phyloP scores from a whole-genome alignment of 2,888 invertebrate genomes.

The Trachelus troglodyta region DNA sequence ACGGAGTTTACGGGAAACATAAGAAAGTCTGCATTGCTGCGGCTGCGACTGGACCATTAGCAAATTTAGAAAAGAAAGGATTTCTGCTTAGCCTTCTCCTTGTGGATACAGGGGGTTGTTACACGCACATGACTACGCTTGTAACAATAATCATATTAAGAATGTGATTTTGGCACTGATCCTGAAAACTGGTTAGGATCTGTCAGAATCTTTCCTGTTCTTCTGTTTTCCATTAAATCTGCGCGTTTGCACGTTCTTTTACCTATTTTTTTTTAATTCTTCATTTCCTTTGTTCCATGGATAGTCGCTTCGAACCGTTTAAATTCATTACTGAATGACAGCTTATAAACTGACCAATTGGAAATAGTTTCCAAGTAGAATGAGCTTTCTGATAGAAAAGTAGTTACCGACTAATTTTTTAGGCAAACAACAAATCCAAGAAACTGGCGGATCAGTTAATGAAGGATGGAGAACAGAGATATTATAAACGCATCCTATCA shows the following conservation, averaged over 20 bases:
- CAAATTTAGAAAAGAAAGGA: background rate
- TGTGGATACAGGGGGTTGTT: background rate
- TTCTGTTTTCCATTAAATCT: background rate
- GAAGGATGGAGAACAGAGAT: background rate
- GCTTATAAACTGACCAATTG: slow-evolving; percentile 11
- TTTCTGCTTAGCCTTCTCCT: background rate
- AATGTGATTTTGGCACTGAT: background rate
- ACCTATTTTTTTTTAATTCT: background rate
- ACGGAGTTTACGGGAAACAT: background rate
- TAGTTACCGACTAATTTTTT: slow-evolving; percentile 21
- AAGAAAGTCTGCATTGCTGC: background rate
- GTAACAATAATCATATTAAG: background rate
- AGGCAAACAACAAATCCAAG: background rate
- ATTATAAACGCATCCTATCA: slow-evolving; percentile 18
- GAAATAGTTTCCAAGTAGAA: slow-evolving; percentile 21
- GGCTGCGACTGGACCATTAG: background rate
- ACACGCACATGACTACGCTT: background rate
- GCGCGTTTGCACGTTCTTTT: background rate
- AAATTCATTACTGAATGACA: slow-evolving; percentile 15
- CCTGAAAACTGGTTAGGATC: background rate
- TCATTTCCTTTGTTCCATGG: background rate
- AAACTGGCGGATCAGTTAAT: background rate
- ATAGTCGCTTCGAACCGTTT: background rate
- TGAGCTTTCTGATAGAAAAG: slow-evolving; percentile 22
- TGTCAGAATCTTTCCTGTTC: background rate